A percentile compares a stretch with the other conserved stretches of the same genome.
These are phyloP conservation scores for Teinopalpus imperialis DNA, from an alignment of 2,888 invertebrate species.

Conservation along the genomic window DNA sequence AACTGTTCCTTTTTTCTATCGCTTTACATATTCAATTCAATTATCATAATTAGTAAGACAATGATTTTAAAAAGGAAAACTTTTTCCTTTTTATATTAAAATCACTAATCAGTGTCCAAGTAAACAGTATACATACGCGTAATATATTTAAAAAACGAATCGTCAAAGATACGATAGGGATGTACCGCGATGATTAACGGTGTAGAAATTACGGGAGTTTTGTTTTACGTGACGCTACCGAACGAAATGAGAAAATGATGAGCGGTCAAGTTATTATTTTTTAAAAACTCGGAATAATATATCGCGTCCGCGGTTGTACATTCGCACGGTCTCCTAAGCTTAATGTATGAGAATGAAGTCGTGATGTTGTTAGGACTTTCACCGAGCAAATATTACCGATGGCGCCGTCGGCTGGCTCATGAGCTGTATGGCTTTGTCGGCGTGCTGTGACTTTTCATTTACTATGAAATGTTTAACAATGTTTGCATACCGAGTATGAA, in stretches of 20 bases:
- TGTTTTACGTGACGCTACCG: slow-evolving; percentile 41
- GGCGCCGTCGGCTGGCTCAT: slow-evolving; percentile 45
- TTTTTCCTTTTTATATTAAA: background rate
- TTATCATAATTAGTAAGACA: slow-evolving; percentile 7
- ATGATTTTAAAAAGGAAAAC: slow-evolving; percentile 5
- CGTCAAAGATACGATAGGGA: slow-evolving; percentile 31
- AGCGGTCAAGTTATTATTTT: slow-evolving; percentile 50
- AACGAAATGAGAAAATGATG: slow-evolving; percentile 67
- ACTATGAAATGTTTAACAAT: slow-evolving; percentile 4
- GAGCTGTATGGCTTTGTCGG: slow-evolving; percentile 30
- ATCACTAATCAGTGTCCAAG: background rate
- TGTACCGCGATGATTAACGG: slow-evolving; percentile 30
- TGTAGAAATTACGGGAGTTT: slow-evolving; percentile 43
- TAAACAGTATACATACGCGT: too few species aligned
- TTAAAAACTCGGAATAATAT: slow-evolving; percentile 51
- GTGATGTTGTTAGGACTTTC: slow-evolving; percentile 71
- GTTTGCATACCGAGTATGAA: slow-evolving; percentile 2
- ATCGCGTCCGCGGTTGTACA: slow-evolving; percentile 49
- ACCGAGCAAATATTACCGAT: slow-evolving; percentile 63
- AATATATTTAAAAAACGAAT: slow-evolving; percentile 5
- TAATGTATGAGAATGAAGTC: slow-evolving; percentile 73
- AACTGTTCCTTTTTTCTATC: slow-evolving; percentile 34
- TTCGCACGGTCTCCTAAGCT: slow-evolving; percentile 68
- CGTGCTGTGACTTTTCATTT: slow-evolving; percentile 15
- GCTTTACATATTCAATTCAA: slow-evolving; percentile 14